These are phyloP conservation scores for Ailurus styani DNA, from an alignment of 2,113 vertebrate species.

Conservation along the genomic window DNA sequence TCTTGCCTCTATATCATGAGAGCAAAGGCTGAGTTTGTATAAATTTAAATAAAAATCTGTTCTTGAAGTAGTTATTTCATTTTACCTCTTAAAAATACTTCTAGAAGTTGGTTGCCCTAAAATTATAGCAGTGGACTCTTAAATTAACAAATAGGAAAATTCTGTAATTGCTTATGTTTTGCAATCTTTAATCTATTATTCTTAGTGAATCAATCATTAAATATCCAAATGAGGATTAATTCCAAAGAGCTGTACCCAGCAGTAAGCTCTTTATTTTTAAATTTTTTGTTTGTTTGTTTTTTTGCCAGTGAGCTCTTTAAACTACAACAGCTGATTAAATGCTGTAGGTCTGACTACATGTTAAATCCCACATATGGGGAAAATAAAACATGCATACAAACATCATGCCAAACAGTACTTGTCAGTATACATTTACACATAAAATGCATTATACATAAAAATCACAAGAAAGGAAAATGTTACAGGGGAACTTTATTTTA, in stretches of 20 bases:
- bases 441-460: conserved; percentile 10
- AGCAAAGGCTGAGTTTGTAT: not conserved
- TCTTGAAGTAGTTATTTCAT: not conserved
- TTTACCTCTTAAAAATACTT: conserved; percentile 8
- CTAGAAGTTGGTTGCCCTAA: not conserved
- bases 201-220: not conserved
- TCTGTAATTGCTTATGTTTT: not conserved
- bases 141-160: conserved; percentile 27
- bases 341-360: not conserved
- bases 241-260: not conserved
- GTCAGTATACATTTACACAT: not conserved
- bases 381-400: not conserved
- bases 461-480: not conserved
- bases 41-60: conserved; percentile 33
- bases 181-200: not conserved
- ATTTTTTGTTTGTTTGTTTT: too few relatives aligned
- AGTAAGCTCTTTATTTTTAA: not conserved
- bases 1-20: not conserved
- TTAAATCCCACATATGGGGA: not conserved
- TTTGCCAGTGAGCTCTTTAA: not conserved
- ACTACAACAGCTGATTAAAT: not conserved
- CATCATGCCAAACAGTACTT: not conserved
- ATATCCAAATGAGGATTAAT: conserved; percentile 3
- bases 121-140: not conserved
- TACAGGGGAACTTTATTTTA: not conserved